Percentiles rank a stretch among this genome's conserved stretches.
These are phyloP conservation scores for Toxotes lorentzi DNA, from an alignment of 2,797 vertebrate species.

Conservation along the genomic window DNA sequence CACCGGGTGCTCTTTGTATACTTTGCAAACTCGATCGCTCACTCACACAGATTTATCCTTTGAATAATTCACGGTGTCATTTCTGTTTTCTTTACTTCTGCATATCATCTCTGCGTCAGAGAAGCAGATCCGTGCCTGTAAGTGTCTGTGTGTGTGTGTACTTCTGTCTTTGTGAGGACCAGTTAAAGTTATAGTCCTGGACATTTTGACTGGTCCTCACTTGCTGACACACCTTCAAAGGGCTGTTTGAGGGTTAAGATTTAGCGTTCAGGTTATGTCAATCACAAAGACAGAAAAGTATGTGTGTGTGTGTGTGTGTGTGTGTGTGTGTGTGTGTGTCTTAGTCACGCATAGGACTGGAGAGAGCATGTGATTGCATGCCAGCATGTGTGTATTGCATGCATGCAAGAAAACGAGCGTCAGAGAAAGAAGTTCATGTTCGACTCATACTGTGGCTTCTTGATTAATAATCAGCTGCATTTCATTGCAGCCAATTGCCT, in stretches of 20 bases:
- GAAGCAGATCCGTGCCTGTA: slow-evolving; percentile 49
- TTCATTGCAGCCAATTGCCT: slow-evolving; percentile 46
- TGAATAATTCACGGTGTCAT: slow-evolving; percentile 36
- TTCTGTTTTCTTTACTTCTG: slow-evolving; percentile 14
- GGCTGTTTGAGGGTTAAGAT: too few relatives aligned
- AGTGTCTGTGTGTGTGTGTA: slow-evolving; percentile 16
- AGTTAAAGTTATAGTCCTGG: too few relatives aligned
- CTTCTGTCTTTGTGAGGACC: neutral
- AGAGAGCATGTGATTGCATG: slow-evolving; percentile 56
- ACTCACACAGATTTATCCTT: slow-evolving; percentile 23
- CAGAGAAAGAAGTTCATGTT: neutral
- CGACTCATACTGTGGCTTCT: slow-evolving; percentile 38
- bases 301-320: slow-evolving; percentile 17
- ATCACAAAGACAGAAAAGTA: too few relatives aligned
- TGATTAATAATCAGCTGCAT: slow-evolving; percentile 47
- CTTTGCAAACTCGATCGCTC: slow-evolving; percentile 46
- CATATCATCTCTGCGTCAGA: slow-evolving; percentile 43
- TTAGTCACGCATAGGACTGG: neutral
- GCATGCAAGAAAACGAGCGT: slow-evolving; percentile 31
- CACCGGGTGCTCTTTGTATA: slow-evolving; percentile 66
- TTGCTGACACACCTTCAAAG: too few relatives aligned
- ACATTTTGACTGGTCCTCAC: too few relatives aligned
- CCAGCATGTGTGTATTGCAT: slow-evolving; percentile 53
- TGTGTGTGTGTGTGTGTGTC: slow-evolving; percentile 6
- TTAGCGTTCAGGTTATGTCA: too few relatives aligned